phyloP scores from a whole-genome alignment of 2,888 invertebrate genomes.

The Barypeithes pellucidus region DNA sequence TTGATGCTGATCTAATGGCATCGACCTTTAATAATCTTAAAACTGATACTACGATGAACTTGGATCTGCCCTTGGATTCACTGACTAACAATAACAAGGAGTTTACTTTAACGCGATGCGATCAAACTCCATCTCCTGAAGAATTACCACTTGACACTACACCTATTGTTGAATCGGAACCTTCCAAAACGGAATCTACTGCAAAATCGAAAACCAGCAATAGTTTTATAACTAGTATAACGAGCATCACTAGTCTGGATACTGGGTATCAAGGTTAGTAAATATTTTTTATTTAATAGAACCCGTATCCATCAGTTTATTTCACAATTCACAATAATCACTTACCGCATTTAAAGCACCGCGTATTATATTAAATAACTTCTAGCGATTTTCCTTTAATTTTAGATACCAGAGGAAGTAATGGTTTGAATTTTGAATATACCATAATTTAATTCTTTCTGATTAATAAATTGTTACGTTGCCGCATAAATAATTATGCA shows the following conservation, averaged over 20 bases:
- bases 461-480: no score
- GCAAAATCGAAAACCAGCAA: slow-evolving; percentile 77
- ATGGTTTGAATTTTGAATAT: no score
- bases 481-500: no score
- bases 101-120: slow-evolving; percentile 73
- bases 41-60: slow-evolving; percentile 75
- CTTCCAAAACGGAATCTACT: slow-evolving; percentile 74
- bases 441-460: no score
- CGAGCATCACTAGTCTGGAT: slow-evolving; percentile 93
- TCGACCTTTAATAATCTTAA: slow-evolving; percentile 71
- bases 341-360: no score
- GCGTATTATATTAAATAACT: no score
- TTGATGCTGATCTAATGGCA: slow-evolving; percentile 76
- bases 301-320: no score
- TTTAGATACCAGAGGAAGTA: no score
- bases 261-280: slow-evolving; percentile 84
- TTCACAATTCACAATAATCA: no score
- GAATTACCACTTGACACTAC: slow-evolving; percentile 87
- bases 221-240: slow-evolving; percentile 86
- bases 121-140: slow-evolving; percentile 89
- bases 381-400: no score
- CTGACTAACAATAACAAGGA: slow-evolving; percentile 66
- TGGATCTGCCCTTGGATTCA: slow-evolving; percentile 73
- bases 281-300: not conserved
- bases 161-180: slow-evolving; percentile 71